Base-by-base conservation (phyloP, 2,888 invertebrate genomes). In the Caenorhabditis sulstoni region DNA sequence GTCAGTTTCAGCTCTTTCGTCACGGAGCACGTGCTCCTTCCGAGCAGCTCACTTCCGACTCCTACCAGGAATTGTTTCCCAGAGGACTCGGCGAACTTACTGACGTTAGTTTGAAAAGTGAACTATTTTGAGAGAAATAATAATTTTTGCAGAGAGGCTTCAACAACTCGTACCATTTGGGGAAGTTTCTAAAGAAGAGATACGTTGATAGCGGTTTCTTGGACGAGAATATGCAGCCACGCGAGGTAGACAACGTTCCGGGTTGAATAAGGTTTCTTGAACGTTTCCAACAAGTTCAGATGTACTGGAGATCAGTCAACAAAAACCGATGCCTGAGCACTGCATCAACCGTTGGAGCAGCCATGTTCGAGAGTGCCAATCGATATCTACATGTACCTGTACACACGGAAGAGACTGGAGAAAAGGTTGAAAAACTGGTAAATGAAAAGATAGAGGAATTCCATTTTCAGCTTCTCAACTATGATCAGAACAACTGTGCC, bases 11-110 rank as follows among this genome's bases (percentile, higher is more conserved):
- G 74, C 68, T 79, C 7, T 79, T 79, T 52, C 79, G 79, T 18
- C 79, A 79, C 20, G 79, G 79, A 16, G 79, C 79, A 8, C 79
- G 79, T 20, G 79, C 79, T 4, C 79, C 79, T 44, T 59, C 79
- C 0, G 64, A 44, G 0, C 14, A n/a, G 4, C 35, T 79, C n/a
- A 59, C 62, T 2, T 52, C 74, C 39, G 58, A 50, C 1, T 37
- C 58, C 12, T 68, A 59, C 9, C 0, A 12, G 0, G 9, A 44
- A 11, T 1, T 23, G 8, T 79, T 79, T 55, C 79, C 67, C 8
- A 39, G 79, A 18, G 79, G 79, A 14, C 22, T 79, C 1, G 79
- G 79, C 3, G 74, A 79, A 41, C 47, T 79, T 22, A 74, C 74
- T 44, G 79, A 79, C 59, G 68, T 78, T 9, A 23, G 74, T 45